Conservation (phyloP, 2,888 invertebrate species). For the Drosophila putrida region DNA sequence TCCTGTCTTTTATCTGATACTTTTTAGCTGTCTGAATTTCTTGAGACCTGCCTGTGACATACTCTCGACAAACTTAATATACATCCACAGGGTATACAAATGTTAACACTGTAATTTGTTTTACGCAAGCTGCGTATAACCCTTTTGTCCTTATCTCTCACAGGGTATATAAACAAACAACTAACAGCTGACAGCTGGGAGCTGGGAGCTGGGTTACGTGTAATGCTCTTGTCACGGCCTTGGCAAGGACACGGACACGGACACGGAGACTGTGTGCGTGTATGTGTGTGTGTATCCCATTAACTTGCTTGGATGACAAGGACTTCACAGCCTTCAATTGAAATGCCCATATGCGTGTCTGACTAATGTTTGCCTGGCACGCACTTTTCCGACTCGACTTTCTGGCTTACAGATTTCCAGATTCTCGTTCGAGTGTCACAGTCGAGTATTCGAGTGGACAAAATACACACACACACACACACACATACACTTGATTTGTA, state of each 20-base stretch:
- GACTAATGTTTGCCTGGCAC: constrained; percentile 60
- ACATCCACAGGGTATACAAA: too few relatives aligned
- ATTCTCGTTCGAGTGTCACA: constrained; percentile 18
- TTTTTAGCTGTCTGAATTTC: too few relatives aligned
- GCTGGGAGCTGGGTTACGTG: constrained; percentile 17
- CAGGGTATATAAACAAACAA: constrained; percentile 17
- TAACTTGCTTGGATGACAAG: constrained; percentile 4
- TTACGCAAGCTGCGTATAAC: not conserved
- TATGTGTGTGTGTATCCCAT: not conserved
- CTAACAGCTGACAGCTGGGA: constrained; percentile 23
- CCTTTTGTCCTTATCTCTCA: too few relatives aligned
- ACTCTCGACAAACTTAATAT: too few relatives aligned
- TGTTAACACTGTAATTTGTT: not conserved
- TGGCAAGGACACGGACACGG: too few relatives aligned
- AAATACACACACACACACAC: not conserved
- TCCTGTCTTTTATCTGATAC: not conserved
- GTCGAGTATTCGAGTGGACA: constrained; percentile 19
- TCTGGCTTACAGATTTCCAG: constrained; percentile 35
- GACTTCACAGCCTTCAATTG: constrained; percentile 18
- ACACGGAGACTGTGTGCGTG: not conserved
- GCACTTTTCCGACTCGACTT: constrained; percentile 47
- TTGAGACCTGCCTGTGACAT: too few relatives aligned
- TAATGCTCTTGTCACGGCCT: not conserved
- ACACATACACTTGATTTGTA: constrained; percentile 5
- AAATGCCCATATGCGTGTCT: constrained; percentile 28